Conservation (phyloP, 2,113 vertebrate genomes). For the Strigops habroptila region DNA sequence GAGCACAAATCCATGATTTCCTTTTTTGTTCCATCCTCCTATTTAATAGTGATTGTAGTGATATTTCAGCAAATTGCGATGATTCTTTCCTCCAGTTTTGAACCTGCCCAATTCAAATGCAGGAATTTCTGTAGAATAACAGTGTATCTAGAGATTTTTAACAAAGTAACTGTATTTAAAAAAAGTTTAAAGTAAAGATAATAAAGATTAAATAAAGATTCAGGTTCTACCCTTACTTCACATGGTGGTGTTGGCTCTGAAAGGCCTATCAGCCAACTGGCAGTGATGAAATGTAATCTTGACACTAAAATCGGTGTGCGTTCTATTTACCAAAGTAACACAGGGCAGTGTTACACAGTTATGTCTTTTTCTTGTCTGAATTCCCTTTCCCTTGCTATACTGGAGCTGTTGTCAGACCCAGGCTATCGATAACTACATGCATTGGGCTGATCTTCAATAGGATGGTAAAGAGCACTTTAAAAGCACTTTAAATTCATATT, state of each 20-base stretch:
- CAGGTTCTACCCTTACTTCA: neutral
- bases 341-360: accelerated
- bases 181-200: neutral
- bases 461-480: neutral
- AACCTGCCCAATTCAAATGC: neutral
- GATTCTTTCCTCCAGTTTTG: neutral
- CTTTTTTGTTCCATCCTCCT: neutral
- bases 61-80: neutral
- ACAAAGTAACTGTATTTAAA: neutral
- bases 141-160: neutral
- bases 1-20: neutral
- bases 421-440: neutral
- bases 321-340: neutral
- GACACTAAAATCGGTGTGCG: neutral
- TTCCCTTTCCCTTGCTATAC: neutral
- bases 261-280: neutral
- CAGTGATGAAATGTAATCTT: neutral
- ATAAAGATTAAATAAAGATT: neutral
- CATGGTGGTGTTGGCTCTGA: accelerated
- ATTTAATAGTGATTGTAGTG: neutral
- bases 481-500: neutral
- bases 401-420: neutral
- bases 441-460: neutral
- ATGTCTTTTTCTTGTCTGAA: neutral
- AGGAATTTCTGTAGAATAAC: neutral